A percentile compares a stretch with the other conserved stretches of the same genome.
Conservation (phyloP, 2,797 vertebrate species). For the Leucoraja ocellata region DNA sequence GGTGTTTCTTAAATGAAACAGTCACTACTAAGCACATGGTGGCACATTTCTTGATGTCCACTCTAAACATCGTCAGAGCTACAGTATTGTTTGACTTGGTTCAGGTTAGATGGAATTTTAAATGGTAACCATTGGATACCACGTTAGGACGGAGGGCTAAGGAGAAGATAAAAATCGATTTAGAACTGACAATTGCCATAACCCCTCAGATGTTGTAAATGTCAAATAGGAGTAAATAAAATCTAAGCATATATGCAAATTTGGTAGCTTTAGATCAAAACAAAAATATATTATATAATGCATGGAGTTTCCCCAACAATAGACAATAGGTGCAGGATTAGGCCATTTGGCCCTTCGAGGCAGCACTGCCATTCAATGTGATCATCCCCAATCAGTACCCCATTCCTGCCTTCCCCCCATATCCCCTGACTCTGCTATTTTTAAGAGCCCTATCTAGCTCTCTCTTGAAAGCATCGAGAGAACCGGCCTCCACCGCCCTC, state of each 20-base stretch:
- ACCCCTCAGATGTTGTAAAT: not conserved
- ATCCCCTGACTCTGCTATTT: too few species aligned
- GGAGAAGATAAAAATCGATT: not conserved
- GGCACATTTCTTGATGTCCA: not conserved
- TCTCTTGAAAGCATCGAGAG: too few species aligned
- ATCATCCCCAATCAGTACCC: too few species aligned
- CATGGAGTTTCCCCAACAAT: too few species aligned
- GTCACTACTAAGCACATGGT: not conserved
- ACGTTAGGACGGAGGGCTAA: not conserved
- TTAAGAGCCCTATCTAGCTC: too few species aligned
- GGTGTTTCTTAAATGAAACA: constrained; percentile 3
- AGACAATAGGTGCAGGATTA: too few species aligned
- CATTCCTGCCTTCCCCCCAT: too few species aligned
- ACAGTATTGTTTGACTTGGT: not conserved
- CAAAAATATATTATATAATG: not conserved
- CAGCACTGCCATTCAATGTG: too few species aligned
- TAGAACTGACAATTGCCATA: not conserved
- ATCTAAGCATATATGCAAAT: not conserved
- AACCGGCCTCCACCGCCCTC: too few species aligned
- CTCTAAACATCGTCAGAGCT: not conserved
- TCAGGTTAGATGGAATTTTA: constrained; percentile 6
- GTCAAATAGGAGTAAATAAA: not conserved
- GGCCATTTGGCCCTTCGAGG: too few species aligned
- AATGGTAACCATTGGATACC: not conserved
- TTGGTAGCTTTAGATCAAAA: not conserved